Conservation (phyloP, 2,113 vertebrate genomes). For the Ageneiosus marmoratus region DNA sequence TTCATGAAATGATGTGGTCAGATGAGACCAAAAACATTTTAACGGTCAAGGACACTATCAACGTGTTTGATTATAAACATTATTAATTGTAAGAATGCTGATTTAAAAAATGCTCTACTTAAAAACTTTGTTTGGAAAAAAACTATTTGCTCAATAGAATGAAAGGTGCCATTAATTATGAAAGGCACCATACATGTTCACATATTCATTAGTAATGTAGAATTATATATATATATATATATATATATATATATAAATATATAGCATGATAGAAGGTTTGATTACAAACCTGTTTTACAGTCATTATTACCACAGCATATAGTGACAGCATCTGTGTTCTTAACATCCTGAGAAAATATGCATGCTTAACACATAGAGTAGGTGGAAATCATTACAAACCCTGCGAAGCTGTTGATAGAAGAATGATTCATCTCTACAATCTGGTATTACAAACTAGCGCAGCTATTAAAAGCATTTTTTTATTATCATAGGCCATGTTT, state of each 20-base stretch:
- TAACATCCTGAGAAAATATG: conserved; percentile 19
- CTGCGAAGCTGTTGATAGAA: conserved; percentile 28
- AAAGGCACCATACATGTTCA: not conserved
- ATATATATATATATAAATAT: too few relatives aligned
- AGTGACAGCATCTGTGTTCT: conserved; percentile 24
- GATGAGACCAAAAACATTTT: not conserved
- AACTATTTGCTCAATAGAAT: not conserved
- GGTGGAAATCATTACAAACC: conserved; percentile 21
- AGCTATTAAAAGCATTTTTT: conserved; percentile 35
- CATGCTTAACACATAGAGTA: conserved; percentile 19
- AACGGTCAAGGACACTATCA: too few relatives aligned
- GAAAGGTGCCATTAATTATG: not conserved
- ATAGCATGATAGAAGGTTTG: not conserved
- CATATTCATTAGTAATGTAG: not conserved
- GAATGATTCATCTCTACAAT: conserved; percentile 41
- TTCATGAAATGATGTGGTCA: not conserved
- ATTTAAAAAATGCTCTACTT: not conserved
- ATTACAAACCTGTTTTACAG: conserved; percentile 5
- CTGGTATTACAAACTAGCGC: conserved; percentile 14
- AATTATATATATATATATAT: too few relatives aligned
- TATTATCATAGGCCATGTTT: conserved; percentile 24
- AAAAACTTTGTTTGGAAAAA: not conserved
- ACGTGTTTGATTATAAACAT: not conserved
- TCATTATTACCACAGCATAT: not conserved
- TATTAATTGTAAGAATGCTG: not conserved